Conservation (phyloP, 37 sponge, comb jelly and placozoan genomes). For the Theonella swinhoei region DNA sequence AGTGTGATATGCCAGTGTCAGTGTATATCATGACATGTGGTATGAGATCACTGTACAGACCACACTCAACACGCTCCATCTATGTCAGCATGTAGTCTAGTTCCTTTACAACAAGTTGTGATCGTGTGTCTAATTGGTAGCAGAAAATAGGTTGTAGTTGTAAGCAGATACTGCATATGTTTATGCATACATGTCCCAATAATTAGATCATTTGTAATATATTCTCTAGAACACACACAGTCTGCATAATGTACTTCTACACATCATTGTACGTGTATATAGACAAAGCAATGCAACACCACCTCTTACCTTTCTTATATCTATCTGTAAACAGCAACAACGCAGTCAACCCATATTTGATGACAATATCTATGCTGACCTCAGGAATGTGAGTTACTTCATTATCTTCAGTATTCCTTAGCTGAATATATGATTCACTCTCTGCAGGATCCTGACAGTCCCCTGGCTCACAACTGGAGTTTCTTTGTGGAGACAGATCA, state of each 20-base stretch:
- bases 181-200: no score
- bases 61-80: no score
- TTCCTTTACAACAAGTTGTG: no score
- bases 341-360: constrained; percentile 3
- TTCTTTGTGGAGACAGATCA: constrained; percentile 48
- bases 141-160: no score
- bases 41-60: neutral
- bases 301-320: constrained; percentile 15
- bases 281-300: no score
- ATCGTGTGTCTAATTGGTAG: no score
- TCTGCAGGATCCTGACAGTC: constrained; percentile 31
- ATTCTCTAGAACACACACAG: no score
- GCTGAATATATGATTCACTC: neutral
- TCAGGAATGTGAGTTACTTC: neutral
- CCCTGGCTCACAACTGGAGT: constrained; percentile 28
- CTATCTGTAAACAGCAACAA: constrained; percentile 9
- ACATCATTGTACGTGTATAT: no score
- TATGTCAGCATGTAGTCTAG: no score
- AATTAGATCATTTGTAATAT: no score
- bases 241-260: no score
- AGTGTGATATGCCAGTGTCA: neutral
- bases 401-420: neutral
- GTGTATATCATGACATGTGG: neutral
- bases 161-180: no score
- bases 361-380: constrained; percentile 7